Evolutionary conservation across 2,888 invertebrate genomes (phyloP).

Genomic region (Lepidocyrtoides sp.): DNA sequence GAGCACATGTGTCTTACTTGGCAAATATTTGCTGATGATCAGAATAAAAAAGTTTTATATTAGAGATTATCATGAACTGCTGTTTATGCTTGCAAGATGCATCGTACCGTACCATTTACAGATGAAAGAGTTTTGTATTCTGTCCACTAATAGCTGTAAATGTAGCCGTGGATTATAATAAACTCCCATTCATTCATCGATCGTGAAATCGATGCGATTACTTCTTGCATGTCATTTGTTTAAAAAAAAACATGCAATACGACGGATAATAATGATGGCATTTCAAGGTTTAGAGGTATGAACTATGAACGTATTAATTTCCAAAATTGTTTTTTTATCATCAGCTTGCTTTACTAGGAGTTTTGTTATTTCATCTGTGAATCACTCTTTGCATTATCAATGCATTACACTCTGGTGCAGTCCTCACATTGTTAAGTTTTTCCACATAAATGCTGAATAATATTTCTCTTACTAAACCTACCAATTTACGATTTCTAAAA

Average conservation of each 20-base stretch:
- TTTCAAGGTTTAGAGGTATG: background rate
- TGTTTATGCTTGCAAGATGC: background rate
- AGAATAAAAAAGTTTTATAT: background rate
- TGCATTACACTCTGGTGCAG: no score
- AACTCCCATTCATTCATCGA: constrained; percentile 38
- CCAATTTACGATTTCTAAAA: no score
- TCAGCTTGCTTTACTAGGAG: no score
- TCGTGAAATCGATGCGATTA: constrained; percentile 5
- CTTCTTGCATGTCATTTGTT: constrained; percentile 29
- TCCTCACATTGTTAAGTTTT: no score
- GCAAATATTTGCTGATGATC: constrained; percentile 30
- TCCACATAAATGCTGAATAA: no score
- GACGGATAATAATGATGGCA: constrained; percentile 17
- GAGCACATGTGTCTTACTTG: constrained; percentile 13
- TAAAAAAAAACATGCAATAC: constrained; percentile 3
- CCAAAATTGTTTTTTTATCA: background rate
- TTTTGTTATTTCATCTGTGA: no score
- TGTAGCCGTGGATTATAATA: background rate
- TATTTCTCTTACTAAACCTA: no score
- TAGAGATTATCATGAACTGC: no score
- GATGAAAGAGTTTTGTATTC: background rate
- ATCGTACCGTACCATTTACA: background rate
- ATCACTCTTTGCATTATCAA: no score
- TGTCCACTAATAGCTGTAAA: background rate
- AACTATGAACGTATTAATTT: background rate